A percentile compares a stretch with the other conserved stretches of the same genome.
These are phyloP conservation scores for Drosophila neoperkinsi DNA, from an alignment of 2,888 invertebrate species.

Conservation along the genomic window DNA sequence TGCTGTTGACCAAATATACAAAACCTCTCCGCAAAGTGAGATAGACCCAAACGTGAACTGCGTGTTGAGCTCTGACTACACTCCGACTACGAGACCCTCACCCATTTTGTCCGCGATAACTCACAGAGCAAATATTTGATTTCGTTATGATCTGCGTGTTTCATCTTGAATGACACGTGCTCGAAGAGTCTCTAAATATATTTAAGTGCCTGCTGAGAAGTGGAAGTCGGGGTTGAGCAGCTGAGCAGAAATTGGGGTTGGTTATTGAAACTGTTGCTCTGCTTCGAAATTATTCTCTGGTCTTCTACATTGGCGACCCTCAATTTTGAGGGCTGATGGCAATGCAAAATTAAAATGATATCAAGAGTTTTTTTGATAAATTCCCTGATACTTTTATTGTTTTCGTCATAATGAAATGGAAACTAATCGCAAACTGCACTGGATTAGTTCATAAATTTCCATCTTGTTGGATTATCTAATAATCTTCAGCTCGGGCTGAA, in stretches of 20 bases:
- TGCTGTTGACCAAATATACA: slow-evolving; percentile 38
- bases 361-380: background rate
- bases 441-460: background rate
- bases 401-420: background rate
- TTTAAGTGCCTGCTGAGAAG: background rate
- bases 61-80: background rate
- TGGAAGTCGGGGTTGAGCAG: too few species aligned
- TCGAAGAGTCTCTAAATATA: slow-evolving; percentile 5
- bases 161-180: slow-evolving; percentile 14
- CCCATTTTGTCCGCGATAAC: slow-evolving; percentile 1
- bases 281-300: background rate
- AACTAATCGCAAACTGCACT: too few species aligned
- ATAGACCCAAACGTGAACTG: slow-evolving; percentile 16
- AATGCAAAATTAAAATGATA: background rate
- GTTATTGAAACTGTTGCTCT: background rate
- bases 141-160: background rate
- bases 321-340: background rate
- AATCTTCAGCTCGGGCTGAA: background rate
- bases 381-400: background rate
- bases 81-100: background rate
- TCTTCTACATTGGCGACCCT: too few species aligned
- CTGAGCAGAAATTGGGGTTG: background rate
- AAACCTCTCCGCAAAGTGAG: slow-evolving; percentile 13
- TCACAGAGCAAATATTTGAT: background rate
- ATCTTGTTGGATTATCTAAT: background rate